Evolutionary conservation across 2,113 vertebrate genomes (phyloP).

Genomic region (Butastur rufipennis): DNA sequence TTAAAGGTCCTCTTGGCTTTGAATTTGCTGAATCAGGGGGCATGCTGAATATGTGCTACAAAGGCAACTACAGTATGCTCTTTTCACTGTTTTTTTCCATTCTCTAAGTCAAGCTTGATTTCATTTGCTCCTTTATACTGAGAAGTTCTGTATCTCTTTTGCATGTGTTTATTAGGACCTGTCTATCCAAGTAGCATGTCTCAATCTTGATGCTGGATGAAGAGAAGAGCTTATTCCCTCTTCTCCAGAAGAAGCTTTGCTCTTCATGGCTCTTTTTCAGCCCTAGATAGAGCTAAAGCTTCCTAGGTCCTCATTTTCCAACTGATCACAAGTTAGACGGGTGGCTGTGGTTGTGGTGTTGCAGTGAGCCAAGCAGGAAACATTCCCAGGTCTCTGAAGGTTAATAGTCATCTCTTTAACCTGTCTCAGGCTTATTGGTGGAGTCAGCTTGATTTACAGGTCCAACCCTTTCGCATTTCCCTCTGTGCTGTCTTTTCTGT

Average conservation of each 20-base stretch:
- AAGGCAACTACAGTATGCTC: background rate
- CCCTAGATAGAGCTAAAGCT: background rate
- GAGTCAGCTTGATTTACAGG: background rate
- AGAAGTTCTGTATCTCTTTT: background rate
- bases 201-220: background rate
- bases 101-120: background rate
- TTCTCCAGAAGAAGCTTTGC: background rate
- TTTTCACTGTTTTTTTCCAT: background rate
- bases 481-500: background rate
- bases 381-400: background rate
- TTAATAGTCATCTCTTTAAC: background rate
- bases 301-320: background rate
- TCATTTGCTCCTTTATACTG: background rate
- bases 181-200: too few relatives aligned
- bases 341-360: background rate
- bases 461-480: background rate
- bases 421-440: background rate
- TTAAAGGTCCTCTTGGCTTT: background rate
- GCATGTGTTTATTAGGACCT: background rate
- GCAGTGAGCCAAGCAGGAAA: background rate
- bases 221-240: background rate
- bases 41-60: rapidly evolving
- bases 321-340: background rate
- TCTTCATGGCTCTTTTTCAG: background rate
- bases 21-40: background rate